A percentile compares a stretch with the other conserved stretches of the same genome.
phyloP scores from a whole-genome alignment of 2,797 vertebrate genomes.

The Notamacropus eugenii region DNA sequence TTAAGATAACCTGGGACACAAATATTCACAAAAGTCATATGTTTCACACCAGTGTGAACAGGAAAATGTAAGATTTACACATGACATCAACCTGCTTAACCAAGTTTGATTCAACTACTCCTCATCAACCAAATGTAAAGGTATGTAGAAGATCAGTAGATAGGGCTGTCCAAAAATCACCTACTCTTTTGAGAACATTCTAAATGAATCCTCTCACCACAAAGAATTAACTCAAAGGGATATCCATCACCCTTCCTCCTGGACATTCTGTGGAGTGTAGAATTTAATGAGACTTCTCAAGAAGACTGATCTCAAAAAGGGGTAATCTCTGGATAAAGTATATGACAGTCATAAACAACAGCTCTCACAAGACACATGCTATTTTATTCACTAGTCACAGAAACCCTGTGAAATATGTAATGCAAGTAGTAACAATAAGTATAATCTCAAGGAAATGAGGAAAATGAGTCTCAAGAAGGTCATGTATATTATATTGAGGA shows the following conservation, averaged over 20 bases:
- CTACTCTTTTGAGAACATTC: slow-evolving; percentile 72
- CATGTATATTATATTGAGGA: background rate
- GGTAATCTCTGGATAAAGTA: background rate
- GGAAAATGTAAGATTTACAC: background rate
- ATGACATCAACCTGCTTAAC: slow-evolving; percentile 65
- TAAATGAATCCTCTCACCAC: slow-evolving; percentile 63
- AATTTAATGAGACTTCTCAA: background rate
- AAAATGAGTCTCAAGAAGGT: background rate
- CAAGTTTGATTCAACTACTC: slow-evolving; percentile 59
- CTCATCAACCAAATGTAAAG: slow-evolving; percentile 68
- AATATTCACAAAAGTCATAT: background rate
- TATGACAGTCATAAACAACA: background rate
- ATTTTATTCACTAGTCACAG: background rate
- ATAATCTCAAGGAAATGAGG: background rate
- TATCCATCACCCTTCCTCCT: background rate
- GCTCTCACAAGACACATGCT: background rate
- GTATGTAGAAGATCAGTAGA: slow-evolving; percentile 65
- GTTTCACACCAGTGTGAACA: background rate
- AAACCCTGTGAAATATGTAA: background rate
- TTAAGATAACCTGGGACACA: background rate
- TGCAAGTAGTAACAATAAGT: background rate
- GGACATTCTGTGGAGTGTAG: background rate
- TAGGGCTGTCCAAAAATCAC: slow-evolving; percentile 64
- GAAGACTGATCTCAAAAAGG: background rate
- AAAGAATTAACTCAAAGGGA: slow-evolving; percentile 36